Evolutionary conservation across 2,113 vertebrate genomes (phyloP), one percentile per base, ranked within the genome.

Genomic region (Xyrauchen texanus): DNA sequence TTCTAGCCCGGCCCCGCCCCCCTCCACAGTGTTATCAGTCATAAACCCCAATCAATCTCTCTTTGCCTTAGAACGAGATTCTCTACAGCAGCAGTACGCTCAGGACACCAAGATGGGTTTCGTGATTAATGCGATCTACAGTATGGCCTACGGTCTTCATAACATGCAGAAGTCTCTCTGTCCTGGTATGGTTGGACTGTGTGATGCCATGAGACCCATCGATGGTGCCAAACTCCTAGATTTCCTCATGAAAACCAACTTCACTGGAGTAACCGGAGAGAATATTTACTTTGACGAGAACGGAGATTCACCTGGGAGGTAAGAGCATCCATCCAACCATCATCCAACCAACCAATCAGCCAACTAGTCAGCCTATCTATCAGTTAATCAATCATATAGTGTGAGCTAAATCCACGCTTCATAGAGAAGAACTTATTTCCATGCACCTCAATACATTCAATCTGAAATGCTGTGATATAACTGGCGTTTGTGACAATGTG

Each of bases 51-150:
- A 5, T 69, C 65, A 53, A 65, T 45, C 12, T 52, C 62, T 16
- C 63, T 57, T 49, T 76, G 46, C 61, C 9, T 52, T n/a, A 99
- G 98, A 95, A 81, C 92, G 94, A 69, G 91, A 98, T 85, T 95
- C 96, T 5, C 91, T 99, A 66, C 92, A 89, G 77, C 95, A 95
- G 0, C 96, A 99, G 81, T 97, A 99, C 0, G 95, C 97, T 45
- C 98, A 99, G 90, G 98, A 99, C 92, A 98, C 96, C 71, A 99
- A 99, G 91, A 99, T 99, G 98, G 98, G 98, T 5, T 99, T 98
- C 77, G 97, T 99, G 67, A 98, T 99, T 81, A 99, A 99, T 2
- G 98, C 98, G 0, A 99, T 99, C 84, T 99, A 99, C 85, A 98
- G 97, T 0, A 99, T 98, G 98, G 98, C 97, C 0, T 94, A 98